Percentiles rank a stretch among this genome's conserved stretches.
phyloP scores from a whole-genome alignment of 2,888 invertebrate species.

The Hydraecia micacea region DNA sequence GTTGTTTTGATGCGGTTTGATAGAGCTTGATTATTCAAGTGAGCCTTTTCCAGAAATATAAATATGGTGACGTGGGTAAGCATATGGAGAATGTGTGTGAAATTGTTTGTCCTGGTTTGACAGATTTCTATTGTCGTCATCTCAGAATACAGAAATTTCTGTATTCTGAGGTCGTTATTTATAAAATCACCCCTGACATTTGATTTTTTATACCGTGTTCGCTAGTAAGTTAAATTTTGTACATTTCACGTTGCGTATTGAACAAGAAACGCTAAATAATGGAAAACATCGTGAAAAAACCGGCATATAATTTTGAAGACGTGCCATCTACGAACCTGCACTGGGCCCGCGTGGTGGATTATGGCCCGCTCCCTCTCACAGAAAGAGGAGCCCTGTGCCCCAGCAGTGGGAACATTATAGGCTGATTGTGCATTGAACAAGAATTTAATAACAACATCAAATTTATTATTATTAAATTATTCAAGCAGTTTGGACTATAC shows the following conservation, averaged over 20 bases:
- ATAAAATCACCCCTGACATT: neutral
- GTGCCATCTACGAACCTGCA: neutral
- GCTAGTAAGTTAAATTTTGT: neutral
- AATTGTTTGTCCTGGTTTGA: neutral
- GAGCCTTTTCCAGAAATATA: neutral
- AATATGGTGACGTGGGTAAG: neutral
- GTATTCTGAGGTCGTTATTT: no score
- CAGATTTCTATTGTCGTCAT: no score
- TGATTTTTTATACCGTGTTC: neutral
- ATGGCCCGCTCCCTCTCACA: neutral
- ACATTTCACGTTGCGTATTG: neutral
- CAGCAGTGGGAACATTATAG: no score
- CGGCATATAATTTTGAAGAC: neutral
- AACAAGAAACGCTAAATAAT: neutral
- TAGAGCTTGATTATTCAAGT: neutral
- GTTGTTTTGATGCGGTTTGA: constrained; percentile 16
- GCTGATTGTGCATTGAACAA: neutral
- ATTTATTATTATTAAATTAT: neutral
- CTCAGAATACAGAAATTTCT: no score
- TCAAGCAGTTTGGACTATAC: neutral
- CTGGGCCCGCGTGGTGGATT: neutral
- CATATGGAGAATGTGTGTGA: neutral
- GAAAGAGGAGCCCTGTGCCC: neutral
- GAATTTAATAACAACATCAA: constrained; percentile 10
- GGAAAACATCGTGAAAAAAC: neutral